Base-by-base conservation (phyloP, 2,888 invertebrate species). In the Halictus ligatus region DNA sequence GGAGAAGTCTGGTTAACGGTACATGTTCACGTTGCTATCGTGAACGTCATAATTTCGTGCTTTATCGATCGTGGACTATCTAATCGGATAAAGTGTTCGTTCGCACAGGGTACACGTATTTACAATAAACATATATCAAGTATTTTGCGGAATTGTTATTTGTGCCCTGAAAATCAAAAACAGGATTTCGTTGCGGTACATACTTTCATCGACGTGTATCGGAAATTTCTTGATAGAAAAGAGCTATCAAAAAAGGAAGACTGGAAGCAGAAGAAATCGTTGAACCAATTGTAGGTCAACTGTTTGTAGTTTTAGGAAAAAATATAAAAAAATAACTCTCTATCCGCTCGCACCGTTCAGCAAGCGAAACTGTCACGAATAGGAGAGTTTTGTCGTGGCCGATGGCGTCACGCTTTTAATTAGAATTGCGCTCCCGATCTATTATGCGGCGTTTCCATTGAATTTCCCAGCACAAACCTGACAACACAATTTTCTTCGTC, bases 351-450 rank as follows among this genome's bases (percentile, higher is more conserved):
- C 54, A 18, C 21, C 54, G 21, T 54, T 6, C 2, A 64, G 64
- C 64, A 29, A 29, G 64, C 64, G 29, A 64, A 29, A 64, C 64
- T 64, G 15, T 64, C 29, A 29, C 64, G 64, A 64, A 64, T 29
- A 64, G 60, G 29, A 15, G 64, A 64, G 64, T 64, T 64, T 64
- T 64, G 18, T 35, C 35, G 67, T 21, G 8, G 67, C 15, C 67
- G 35, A 67, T 21, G 35, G 21, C 67, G 67, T 67, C 18, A 67
- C 67, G 21, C 35, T 67, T 67, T 67, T 67, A 67, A 67, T 67
- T 67, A 67, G 67, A 67, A 35, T 67, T 67, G 67, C 35, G 35
- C 35, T 67, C 67, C 67, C 67, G 18, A 29, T 35, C 67, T 35
- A 35, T 67, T 67, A 29, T 67, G 35, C 7, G 67, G 35, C 18